Conservation (phyloP, 2,113 vertebrate species). For the Rhinopithecus roxellana region DNA sequence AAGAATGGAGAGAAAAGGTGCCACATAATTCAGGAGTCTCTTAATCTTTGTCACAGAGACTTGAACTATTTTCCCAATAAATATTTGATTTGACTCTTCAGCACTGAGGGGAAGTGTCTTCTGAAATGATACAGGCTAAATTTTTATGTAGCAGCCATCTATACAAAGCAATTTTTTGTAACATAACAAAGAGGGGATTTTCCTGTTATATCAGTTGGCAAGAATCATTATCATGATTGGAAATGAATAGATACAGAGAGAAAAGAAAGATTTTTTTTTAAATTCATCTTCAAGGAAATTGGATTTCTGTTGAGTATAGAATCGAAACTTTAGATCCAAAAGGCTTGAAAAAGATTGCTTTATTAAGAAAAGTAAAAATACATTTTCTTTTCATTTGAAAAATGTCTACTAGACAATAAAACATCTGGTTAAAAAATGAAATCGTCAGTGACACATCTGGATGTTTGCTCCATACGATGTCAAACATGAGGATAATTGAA, state of each 20-base stretch:
- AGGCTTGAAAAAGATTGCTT: conserved; percentile 68
- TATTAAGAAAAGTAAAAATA: conserved; percentile 73
- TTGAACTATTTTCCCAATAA: neutral
- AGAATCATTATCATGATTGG: conserved; percentile 49
- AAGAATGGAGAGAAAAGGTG: neutral
- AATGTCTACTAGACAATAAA: neutral
- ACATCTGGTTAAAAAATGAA: conserved; percentile 56
- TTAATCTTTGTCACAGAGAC: neutral
- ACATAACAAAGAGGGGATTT: neutral
- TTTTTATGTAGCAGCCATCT: neutral
- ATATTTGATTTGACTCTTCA: neutral
- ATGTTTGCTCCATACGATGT: conserved; percentile 32
- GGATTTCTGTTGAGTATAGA: conserved; percentile 59
- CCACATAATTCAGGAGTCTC: neutral
- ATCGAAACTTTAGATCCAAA: conserved; percentile 44
- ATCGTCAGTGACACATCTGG: conserved; percentile 50
- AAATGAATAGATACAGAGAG: conserved; percentile 51
- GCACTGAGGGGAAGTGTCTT: neutral
- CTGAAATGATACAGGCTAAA: neutral
- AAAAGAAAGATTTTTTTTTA: neutral
- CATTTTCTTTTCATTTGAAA: conserved; percentile 5
- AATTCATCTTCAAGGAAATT: conserved; percentile 19
- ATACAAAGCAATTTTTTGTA: conserved; percentile 5
- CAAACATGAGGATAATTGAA: conserved; percentile 55
- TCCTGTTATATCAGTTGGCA: neutral